Percentiles rank a stretch among this genome's conserved stretches.
phyloP scores from a whole-genome alignment of 2,113 vertebrate genomes.

The Pseudorasbora parva region DNA sequence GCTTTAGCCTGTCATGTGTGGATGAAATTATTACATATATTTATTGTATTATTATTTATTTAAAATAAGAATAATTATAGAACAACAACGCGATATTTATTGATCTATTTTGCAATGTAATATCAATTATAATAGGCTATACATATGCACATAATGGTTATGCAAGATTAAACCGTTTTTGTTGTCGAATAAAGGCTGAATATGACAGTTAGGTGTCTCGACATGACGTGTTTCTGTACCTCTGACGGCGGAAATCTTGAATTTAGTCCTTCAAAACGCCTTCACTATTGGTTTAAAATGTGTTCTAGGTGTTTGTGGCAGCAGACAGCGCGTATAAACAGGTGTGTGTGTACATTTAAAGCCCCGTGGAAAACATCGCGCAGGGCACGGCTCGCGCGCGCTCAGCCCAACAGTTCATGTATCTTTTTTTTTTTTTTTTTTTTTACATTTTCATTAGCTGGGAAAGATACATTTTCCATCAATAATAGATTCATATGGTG shows the following conservation, averaged over 20 bases:
- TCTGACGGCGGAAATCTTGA: slow-evolving; percentile 13
- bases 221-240: background rate
- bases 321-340: slow-evolving; percentile 57
- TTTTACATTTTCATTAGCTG: slow-evolving; percentile 44
- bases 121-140: no score
- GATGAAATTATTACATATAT: no score
- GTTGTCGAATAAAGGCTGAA: background rate
- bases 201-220: background rate
- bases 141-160: no score
- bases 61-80: background rate
- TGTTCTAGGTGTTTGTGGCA: background rate
- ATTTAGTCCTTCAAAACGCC: slow-evolving; percentile 15
- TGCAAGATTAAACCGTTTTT: background rate
- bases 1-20: no score
- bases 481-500: slow-evolving; percentile 75
- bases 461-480: slow-evolving; percentile 50
- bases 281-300: background rate
- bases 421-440: background rate
- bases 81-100: no score
- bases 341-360: slow-evolving; percentile 46
- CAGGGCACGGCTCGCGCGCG: background rate
- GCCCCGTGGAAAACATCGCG: slow-evolving; percentile 21
- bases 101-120: no score
- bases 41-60: no score
- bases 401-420: slow-evolving; percentile 1